phyloP scores from a whole-genome alignment of 2,888 invertebrate genomes.

The Spodoptera littoralis region DNA sequence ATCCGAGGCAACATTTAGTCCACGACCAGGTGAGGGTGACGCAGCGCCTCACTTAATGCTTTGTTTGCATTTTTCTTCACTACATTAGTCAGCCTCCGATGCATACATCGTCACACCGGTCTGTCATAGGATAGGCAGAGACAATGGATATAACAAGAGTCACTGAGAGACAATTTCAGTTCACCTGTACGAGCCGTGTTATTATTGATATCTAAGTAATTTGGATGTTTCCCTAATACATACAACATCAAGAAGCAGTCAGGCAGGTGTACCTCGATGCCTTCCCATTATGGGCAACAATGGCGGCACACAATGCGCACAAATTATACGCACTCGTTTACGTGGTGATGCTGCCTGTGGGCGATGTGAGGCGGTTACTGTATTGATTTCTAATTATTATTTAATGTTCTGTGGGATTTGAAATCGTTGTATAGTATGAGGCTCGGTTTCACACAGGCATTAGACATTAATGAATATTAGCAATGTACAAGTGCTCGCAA shows the following conservation, averaged over 20 bases:
- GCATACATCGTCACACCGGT: too few relatives aligned
- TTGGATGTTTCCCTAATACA: not conserved
- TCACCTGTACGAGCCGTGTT: too few relatives aligned
- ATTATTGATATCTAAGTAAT: too few relatives aligned
- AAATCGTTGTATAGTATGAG: too few relatives aligned
- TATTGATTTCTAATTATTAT: conserved; percentile 44
- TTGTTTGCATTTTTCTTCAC: not conserved
- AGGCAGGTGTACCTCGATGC: conserved; percentile 18
- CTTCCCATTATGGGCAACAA: conserved; percentile 41
- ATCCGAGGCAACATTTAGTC: conserved; percentile 3
- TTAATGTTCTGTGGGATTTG: conserved; percentile 6
- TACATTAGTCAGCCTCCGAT: too few relatives aligned
- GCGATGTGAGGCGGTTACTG: conserved; percentile 15
- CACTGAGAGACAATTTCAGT: too few relatives aligned
- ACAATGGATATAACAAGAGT: too few relatives aligned
- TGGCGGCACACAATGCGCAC: conserved; percentile 40
- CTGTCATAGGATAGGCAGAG: too few relatives aligned
- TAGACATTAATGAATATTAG: too few relatives aligned
- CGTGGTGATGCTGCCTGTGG: conserved; percentile 19
- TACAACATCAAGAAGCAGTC: conserved; percentile 24
- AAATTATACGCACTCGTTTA: conserved; percentile 52
- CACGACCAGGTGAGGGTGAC: not conserved
- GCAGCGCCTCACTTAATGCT: not conserved
- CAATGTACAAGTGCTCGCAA: too few relatives aligned
- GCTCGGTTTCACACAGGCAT: too few relatives aligned